Percentiles rank a stretch among this genome's conserved stretches.
These are phyloP conservation scores for Apistogramma diplotaenia DNA, from an alignment of 2,113 vertebrate genomes.

Conservation along the genomic window DNA sequence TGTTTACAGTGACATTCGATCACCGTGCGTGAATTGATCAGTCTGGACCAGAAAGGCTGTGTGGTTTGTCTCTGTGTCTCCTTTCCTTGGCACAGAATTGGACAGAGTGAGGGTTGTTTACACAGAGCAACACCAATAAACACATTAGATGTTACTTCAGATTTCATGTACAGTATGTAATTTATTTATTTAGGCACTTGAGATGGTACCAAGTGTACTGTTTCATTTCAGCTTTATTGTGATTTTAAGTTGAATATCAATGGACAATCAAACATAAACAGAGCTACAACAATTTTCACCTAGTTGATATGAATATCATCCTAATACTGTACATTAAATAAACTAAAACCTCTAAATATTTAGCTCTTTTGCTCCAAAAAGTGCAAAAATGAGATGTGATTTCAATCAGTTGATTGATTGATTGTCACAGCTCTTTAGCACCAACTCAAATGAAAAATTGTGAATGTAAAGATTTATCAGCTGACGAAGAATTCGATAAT, in stretches of 20 bases:
- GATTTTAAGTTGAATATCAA: background rate
- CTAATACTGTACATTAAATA: background rate
- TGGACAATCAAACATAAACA: background rate
- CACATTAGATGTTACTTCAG: background rate
- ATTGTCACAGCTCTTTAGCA: background rate
- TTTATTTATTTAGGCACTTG: background rate
- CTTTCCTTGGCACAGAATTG: slow-evolving; percentile 7
- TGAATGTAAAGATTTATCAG: background rate
- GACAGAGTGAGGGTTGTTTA: slow-evolving; percentile 1
- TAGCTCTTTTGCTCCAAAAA: background rate
- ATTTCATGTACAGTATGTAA: background rate
- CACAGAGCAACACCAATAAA: background rate
- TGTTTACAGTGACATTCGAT: slow-evolving; percentile 45
- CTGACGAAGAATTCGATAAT: background rate
- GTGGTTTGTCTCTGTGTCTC: slow-evolving; percentile 38
- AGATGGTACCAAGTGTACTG: background rate
- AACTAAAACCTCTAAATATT: background rate
- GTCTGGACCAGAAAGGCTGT: slow-evolving; percentile 39
- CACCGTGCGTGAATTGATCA: slow-evolving; percentile 61
- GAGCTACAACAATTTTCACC: background rate
- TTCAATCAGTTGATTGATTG: background rate
- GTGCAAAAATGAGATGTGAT: background rate
- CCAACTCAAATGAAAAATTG: background rate
- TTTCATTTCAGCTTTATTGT: background rate
- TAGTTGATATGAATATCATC: background rate